Conservation (phyloP, 2,113 vertebrate genomes). For the Atherinomorus stipes region DNA sequence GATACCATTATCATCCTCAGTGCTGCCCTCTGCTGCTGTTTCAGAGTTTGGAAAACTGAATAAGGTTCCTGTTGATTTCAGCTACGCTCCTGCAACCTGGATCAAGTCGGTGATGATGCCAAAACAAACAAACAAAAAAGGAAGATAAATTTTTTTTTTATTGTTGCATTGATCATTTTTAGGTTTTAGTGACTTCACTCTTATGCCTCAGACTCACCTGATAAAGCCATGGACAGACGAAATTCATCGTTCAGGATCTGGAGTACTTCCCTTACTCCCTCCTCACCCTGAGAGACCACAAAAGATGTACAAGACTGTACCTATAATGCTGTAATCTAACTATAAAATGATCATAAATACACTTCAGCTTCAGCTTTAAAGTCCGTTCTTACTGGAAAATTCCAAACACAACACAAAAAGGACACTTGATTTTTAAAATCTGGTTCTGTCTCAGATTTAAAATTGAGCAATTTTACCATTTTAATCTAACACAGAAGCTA, state of each 20-base stretch:
- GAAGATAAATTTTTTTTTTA: background rate
- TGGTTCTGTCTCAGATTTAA: too few species aligned
- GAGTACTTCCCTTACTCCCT: conserved; percentile 89
- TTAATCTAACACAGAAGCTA: background rate
- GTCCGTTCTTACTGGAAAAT: too few species aligned
- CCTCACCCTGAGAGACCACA: conserved; percentile 85
- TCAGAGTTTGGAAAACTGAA: conserved; percentile 85
- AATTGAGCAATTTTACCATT: background rate
- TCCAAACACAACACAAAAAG: too few species aligned
- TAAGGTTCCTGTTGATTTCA: conserved; percentile 86
- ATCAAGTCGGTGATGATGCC: background rate
- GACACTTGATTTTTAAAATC: too few species aligned
- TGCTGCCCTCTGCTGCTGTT: conserved; percentile 44
- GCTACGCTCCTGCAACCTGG: conserved; percentile 87
- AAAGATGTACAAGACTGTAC: background rate
- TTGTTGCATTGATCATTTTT: background rate
- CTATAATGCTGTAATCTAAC: background rate
- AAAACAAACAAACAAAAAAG: background rate
- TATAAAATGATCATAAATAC: too few species aligned
- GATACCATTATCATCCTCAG: background rate
- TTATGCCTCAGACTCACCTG: conserved; percentile 81
- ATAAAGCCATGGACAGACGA: conserved; percentile 89
- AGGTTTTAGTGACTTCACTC: background rate
- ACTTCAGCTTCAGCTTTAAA: too few species aligned
- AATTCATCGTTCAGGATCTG: conserved; percentile 92